Conservation (phyloP, 2,797 vertebrate species). For the Nannoperca australis region DNA sequence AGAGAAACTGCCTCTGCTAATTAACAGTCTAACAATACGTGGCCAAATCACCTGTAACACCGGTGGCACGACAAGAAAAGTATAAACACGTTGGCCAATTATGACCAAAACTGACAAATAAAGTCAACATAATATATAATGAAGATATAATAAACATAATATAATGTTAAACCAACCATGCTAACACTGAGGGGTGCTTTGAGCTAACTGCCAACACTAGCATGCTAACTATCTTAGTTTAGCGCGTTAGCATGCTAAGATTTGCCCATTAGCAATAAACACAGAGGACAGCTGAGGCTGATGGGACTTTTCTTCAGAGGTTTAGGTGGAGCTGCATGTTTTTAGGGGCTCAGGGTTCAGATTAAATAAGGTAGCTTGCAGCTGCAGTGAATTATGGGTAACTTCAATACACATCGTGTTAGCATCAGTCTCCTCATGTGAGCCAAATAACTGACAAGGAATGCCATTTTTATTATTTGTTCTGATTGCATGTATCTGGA, state of each 20-base stretch:
- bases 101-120: too few species aligned
- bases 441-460: constrained; percentile 30
- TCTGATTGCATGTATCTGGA: constrained; percentile 42
- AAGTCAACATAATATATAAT: too few species aligned
- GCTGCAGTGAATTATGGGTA: background rate
- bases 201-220: too few species aligned
- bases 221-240: background rate
- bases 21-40: background rate
- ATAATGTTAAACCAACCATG: too few species aligned
- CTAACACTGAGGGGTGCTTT: too few species aligned
- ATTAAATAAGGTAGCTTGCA: background rate
- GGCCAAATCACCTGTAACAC: background rate
- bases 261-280: background rate
- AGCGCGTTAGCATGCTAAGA: background rate
- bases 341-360: background rate
- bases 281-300: background rate
- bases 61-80: too few species aligned
- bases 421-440: constrained; percentile 30
- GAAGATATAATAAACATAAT: too few species aligned
- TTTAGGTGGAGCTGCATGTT: background rate
- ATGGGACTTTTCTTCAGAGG: background rate
- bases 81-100: too few species aligned
- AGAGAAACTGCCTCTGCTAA: background rate
- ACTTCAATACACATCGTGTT: background rate
- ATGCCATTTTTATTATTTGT: constrained; percentile 17